These are phyloP conservation scores for Erinaceus europaeus DNA, from an alignment of 2,113 vertebrate species.

Conservation along the genomic window DNA sequence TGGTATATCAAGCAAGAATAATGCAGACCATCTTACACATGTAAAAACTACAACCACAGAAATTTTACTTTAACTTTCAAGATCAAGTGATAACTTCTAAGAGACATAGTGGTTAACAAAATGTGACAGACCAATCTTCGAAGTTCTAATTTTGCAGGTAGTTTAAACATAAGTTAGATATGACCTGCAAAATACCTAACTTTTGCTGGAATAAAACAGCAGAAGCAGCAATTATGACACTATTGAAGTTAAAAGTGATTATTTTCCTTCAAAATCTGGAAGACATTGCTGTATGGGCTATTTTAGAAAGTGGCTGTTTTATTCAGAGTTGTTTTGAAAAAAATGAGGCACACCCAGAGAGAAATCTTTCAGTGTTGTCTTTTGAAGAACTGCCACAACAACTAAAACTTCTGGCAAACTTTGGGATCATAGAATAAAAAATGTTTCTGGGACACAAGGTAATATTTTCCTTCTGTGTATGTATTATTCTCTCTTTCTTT, in stretches of 20 bases:
- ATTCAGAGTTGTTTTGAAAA: constrained; percentile 56
- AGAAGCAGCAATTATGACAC: neutral
- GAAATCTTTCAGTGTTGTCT: neutral
- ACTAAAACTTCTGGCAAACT: constrained; percentile 29
- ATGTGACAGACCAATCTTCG: constrained; percentile 17
- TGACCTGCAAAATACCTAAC: constrained; percentile 43
- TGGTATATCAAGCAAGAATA: neutral
- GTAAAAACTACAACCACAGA: neutral
- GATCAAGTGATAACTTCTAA: constrained; percentile 13
- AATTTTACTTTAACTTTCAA: constrained; percentile 39
- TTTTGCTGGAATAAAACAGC: constrained; percentile 9
- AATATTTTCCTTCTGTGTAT: constrained; percentile 45
- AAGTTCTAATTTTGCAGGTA: constrained; percentile 39
- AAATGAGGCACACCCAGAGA: constrained; percentile 12
- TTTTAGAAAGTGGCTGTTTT: constrained; percentile 42
- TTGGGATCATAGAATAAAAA: constrained; percentile 16
- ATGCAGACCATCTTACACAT: neutral
- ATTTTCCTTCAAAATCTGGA: constrained; percentile 45
- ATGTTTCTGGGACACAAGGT: constrained; percentile 29
- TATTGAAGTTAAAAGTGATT: constrained; percentile 33
- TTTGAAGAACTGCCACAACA: constrained; percentile 21
- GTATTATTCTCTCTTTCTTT: constrained; percentile 60
- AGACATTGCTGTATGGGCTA: neutral
- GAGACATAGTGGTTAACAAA: constrained; percentile 27
- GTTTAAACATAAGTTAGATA: constrained; percentile 52